These are phyloP conservation scores for Semnornis frantzii DNA, from an alignment of 2,113 vertebrate species.

Conservation along the genomic window DNA sequence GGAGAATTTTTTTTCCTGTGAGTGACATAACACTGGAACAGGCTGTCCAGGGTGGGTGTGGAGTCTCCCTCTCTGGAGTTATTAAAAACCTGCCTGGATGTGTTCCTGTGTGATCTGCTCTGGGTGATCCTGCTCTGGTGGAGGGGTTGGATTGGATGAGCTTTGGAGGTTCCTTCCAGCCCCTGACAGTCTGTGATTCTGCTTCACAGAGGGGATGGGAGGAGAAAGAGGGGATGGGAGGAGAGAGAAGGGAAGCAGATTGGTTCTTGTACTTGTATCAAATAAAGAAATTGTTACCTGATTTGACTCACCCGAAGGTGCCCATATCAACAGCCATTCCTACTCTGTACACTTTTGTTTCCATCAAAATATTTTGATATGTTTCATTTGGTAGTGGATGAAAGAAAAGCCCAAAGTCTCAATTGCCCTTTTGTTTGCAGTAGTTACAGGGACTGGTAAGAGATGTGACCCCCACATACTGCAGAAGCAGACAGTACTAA, in stretches of 20 bases:
- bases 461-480: accelerated
- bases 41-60: too few species aligned
- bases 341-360: background rate
- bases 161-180: too few species aligned
- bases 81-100: too few species aligned
- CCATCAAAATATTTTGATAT: background rate
- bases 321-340: background rate
- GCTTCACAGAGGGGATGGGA: background rate
- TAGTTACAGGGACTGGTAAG: background rate
- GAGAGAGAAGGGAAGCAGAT: background rate
- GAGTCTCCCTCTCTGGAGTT: too few species aligned
- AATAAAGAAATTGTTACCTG: background rate
- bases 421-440: background rate
- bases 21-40: too few species aligned
- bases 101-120: too few species aligned
- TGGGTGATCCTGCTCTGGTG: too few species aligned
- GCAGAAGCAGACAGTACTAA: background rate
- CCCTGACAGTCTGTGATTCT: background rate
- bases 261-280: background rate
- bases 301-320: background rate
- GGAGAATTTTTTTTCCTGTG: too few species aligned
- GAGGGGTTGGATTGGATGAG: too few species aligned
- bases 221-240: background rate
- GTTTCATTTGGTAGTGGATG: background rate
- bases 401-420: background rate